Evolutionary conservation across 2,888 invertebrate genomes (phyloP), one percentile per base, ranked within the genome.

Genomic region (Cerastis rubricosa): DNA sequence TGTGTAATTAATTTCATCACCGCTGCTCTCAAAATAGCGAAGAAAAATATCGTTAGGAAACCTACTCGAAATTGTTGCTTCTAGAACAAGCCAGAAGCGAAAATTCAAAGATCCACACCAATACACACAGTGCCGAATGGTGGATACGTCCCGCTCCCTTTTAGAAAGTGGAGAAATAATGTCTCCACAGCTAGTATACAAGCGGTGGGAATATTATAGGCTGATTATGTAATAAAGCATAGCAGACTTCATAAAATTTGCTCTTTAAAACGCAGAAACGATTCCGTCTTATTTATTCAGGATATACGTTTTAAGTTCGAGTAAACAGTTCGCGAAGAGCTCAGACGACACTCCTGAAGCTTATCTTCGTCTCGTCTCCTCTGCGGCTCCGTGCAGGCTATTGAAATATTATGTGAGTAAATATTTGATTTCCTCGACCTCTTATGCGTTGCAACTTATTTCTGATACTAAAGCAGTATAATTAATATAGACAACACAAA

Each of bases 241-340:
- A 40, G 12, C 6, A 40, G 22, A 63, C 0, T 61, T 40, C 35
- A 5, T 40, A 8, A 47, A 40, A 17, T 2, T 19, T 5, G n/a
- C 0, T 22, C 1, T n/a, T 63, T 14, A 8, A 64, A 54, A 70
- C 14, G 3, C 1, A 70, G 7, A 8, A 70, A n/a, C 29, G 2
- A 8, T 66, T 19, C 22, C 22, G 7, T 47, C 12, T 1, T 59
- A 59, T 59, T 25, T 25, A 45, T 35, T 47, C 35, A 11, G 22
- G 35, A 63, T 49, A n/a, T 65, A 45, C 17, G 51, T 74, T 74
- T 64, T 47, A 25, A 75, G 57, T 76, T 35, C 14, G 7, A 47
- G 25, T 64, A 25, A 69, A 63, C 17, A 54, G 25, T 29, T 19
- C 1, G 6, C 1, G 29, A 14, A 40, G n/a, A 47, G 64, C 19